A percentile compares a stretch with the other conserved stretches of the same genome.
Conservation (phyloP, 2,888 invertebrate genomes). For the Chloroclystis v-ata region DNA sequence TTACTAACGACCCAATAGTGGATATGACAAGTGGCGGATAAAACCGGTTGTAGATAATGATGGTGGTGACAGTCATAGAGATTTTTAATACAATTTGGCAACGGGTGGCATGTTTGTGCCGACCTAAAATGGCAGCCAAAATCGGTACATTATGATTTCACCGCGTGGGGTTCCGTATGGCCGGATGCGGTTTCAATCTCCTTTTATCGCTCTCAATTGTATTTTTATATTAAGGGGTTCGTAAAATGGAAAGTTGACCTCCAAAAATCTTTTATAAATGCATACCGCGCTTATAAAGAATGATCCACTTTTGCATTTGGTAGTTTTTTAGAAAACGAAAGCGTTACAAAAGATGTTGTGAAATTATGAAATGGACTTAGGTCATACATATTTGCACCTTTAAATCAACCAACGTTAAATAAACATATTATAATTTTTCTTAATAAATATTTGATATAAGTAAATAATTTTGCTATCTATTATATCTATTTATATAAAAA, state of each 20-base stretch:
- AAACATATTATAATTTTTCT: too few species aligned
- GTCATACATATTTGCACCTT: neutral
- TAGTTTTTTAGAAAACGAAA: constrained; percentile 28
- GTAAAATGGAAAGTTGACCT: constrained; percentile 63
- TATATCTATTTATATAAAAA: too few species aligned
- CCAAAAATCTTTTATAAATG: constrained; percentile 27
- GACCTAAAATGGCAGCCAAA: constrained; percentile 32
- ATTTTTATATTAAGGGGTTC: constrained; percentile 51
- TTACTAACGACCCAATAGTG: too few species aligned
- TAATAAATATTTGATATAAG: too few species aligned
- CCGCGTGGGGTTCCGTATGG: constrained; percentile 39
- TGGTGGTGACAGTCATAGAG: too few species aligned
- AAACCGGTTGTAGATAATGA: too few species aligned
- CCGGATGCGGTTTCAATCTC: constrained; percentile 44
- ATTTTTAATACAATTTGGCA: neutral
- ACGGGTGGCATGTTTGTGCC: neutral
- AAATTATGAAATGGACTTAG: neutral
- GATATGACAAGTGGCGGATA: too few species aligned
- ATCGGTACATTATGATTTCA: constrained; percentile 34
- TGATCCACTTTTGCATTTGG: constrained; percentile 26
- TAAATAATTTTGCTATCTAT: too few species aligned
- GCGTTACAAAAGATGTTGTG: too few species aligned
- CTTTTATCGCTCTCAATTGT: constrained; percentile 50
- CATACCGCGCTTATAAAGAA: constrained; percentile 23
- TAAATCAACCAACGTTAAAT: neutral